Evolutionary conservation across 1,140 invertebrate species (phyloP).

Genomic region (Hylaeus volcanicus): DNA sequence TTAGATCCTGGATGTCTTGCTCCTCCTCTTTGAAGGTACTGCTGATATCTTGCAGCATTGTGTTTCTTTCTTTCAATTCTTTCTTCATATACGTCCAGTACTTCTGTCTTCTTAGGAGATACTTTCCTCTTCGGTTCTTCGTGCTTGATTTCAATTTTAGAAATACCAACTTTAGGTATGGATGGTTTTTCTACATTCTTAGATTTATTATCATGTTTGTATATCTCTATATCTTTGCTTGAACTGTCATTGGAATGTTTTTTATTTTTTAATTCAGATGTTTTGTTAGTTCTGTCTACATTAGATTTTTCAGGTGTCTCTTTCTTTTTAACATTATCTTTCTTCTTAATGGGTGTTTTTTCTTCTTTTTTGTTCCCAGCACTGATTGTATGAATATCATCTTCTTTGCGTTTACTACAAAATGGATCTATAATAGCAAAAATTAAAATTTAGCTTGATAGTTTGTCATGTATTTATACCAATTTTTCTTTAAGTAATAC

Average conservation of each 20-base stretch:
- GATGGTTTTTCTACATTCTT: slow-evolving; percentile 10
- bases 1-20: slow-evolving; percentile 91
- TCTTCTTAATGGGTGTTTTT: not conserved
- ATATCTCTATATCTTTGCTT: slow-evolving; percentile 15
- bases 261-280: slow-evolving; percentile 13
- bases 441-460: not conserved
- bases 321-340: slow-evolving; percentile 1
- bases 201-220: not conserved
- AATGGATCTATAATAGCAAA: slow-evolving; percentile 1
- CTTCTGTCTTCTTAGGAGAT: slow-evolving; percentile 29
- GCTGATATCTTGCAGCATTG: slow-evolving; percentile 84
- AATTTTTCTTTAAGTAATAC: slow-evolving; percentile 6
- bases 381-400: not conserved
- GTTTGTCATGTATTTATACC: not conserved
- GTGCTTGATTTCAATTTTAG: slow-evolving; percentile 32
- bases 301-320: not conserved
- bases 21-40: slow-evolving; percentile 87
- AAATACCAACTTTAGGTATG: slow-evolving; percentile 1
- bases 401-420: not conserved
- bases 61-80: slow-evolving; percentile 84
- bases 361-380: not conserved
- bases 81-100: slow-evolving; percentile 82
- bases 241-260: slow-evolving; percentile 15
- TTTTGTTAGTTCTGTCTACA: slow-evolving; percentile 15
- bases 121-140: slow-evolving; percentile 3